These are phyloP conservation scores for Pseudocheirus occidentalis DNA, from an alignment of 2,797 vertebrate species.

Conservation along the genomic window DNA sequence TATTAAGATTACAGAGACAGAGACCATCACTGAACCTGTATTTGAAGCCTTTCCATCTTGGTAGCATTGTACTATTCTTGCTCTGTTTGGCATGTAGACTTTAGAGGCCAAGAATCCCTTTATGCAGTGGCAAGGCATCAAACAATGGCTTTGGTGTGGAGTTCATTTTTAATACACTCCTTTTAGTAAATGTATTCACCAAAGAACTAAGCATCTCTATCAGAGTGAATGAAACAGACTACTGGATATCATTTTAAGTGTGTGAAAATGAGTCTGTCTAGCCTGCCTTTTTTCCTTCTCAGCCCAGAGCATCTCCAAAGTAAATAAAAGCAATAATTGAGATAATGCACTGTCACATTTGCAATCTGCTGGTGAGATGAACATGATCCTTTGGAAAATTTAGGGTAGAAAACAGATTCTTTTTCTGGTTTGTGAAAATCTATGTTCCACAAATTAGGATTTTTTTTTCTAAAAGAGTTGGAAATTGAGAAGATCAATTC, in stretches of 20 bases:
- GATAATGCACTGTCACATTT: conserved; percentile 2
- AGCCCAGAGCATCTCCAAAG: conserved; percentile 5
- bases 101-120: neutral
- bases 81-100: neutral
- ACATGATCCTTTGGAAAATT: conserved; percentile 16
- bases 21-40: neutral
- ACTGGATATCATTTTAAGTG: neutral
- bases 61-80: neutral
- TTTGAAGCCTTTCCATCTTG: neutral
- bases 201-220: neutral
- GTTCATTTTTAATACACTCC: neutral
- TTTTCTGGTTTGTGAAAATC: conserved; percentile 21
- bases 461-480: neutral
- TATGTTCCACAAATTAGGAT: conserved; percentile 16
- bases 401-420: neutral
- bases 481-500: conserved; percentile 4
- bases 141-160: neutral
- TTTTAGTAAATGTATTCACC: neutral
- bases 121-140: neutral
- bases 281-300: neutral
- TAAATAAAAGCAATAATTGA: neutral
- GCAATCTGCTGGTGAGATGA: neutral
- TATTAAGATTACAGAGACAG: neutral
- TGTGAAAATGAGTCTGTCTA: neutral
- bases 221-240: neutral